A percentile compares a stretch with the other conserved stretches of the same genome.
These are phyloP conservation scores for Isotomurus palustris DNA, from an alignment of 2,888 invertebrate species.

Conservation along the genomic window DNA sequence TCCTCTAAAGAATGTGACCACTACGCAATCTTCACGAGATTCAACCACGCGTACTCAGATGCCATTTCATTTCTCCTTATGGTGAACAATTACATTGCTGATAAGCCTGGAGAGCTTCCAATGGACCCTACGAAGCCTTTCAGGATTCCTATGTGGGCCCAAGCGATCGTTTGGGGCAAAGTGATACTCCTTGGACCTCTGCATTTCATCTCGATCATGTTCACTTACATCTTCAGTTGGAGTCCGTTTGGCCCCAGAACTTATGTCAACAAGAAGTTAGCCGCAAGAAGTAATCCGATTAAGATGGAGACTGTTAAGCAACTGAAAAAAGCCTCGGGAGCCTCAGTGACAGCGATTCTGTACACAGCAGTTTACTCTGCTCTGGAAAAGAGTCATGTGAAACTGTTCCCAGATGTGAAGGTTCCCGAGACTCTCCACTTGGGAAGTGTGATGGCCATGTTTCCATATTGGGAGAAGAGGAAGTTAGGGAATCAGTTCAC, in stretches of 20 bases:
- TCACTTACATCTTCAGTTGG: conserved; percentile 18
- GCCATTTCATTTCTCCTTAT: conserved; percentile 37
- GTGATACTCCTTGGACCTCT: conserved; percentile 34
- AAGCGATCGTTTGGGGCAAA: conserved; percentile 34
- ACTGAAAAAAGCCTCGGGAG: conserved; percentile 26
- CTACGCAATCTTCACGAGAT: conserved; percentile 32
- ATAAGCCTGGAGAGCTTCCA: conserved; percentile 28
- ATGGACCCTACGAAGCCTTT: conserved; percentile 38
- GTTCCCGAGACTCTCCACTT: conserved; percentile 26
- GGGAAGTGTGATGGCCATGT: conserved; percentile 38
- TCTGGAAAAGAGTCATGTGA: conserved; percentile 26
- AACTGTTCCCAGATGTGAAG: conserved; percentile 17
- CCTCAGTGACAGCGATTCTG: conserved; percentile 36
- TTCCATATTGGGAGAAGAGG: conserved; percentile 34
- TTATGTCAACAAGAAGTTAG: conserved; percentile 26
- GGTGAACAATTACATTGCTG: conserved; percentile 35
- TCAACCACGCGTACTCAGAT: conserved; percentile 40
- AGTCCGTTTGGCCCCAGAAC: conserved; percentile 24
- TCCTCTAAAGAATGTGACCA: conserved; percentile 6
- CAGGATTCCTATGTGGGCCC: conserved; percentile 25
- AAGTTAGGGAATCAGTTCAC: conserved; percentile 37
- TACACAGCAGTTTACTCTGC: conserved; percentile 31
- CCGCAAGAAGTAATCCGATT: conserved; percentile 24
- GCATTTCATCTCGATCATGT: conserved; percentile 28
- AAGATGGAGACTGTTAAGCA: conserved; percentile 27